phyloP scores from a whole-genome alignment of 2,113 vertebrate genomes.

The Canis aureus region DNA sequence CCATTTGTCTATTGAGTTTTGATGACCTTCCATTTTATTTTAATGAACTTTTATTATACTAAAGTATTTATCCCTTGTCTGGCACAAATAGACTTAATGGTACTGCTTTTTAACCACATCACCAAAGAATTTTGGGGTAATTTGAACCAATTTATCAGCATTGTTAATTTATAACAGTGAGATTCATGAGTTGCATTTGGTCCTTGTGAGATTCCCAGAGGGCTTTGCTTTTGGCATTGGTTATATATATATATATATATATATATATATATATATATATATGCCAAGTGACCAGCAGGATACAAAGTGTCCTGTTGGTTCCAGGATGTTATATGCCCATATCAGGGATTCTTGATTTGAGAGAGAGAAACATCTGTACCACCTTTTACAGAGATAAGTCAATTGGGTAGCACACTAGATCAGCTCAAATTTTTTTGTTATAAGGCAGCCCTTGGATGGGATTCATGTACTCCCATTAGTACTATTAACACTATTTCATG shows the following conservation, averaged over 20 bases:
- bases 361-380: not conserved
- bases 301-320: not conserved
- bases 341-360: not conserved
- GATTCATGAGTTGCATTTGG: not conserved
- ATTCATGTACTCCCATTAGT: not conserved
- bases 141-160: not conserved
- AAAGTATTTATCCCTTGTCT: not conserved
- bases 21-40: not conserved
- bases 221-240: not conserved
- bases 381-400: not conserved
- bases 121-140: not conserved
- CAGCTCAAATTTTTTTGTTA: not conserved
- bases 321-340: not conserved
- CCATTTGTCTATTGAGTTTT: not conserved
- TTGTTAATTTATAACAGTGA: not conserved
- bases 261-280: not conserved
- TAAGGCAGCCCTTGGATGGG: not conserved
- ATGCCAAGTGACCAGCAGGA: not conserved
- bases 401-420: not conserved
- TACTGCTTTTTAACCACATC: not conserved
- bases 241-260: not conserved
- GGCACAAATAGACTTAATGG: not conserved
- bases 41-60: not conserved
- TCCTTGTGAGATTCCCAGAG: not conserved
- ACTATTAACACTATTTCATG: not conserved